phyloP scores from a whole-genome alignment of 2,113 vertebrate genomes.

The Okapia johnstoni region DNA sequence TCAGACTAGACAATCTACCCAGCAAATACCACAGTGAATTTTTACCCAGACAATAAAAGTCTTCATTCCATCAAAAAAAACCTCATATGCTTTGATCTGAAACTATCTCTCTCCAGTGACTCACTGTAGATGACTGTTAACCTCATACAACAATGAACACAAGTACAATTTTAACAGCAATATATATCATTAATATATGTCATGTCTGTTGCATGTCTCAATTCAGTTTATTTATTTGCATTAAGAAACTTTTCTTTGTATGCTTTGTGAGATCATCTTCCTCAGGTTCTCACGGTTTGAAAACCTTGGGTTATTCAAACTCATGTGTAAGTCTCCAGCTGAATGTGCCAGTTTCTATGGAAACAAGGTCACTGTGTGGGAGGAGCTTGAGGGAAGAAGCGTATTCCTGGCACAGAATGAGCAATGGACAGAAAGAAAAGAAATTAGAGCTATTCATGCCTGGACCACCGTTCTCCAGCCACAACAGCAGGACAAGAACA shows the following conservation, averaged over 20 bases:
- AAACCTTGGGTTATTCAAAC: conserved; percentile 50
- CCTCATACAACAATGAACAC: not conserved
- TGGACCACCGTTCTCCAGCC: not conserved
- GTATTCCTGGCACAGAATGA: conserved; percentile 44
- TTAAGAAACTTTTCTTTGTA: conserved; percentile 2
- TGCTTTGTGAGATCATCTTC: conserved; percentile 23
- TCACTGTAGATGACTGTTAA: not conserved
- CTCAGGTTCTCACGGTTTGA: conserved; percentile 43
- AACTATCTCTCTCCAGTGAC: not conserved
- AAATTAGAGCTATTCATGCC: conserved; percentile 19
- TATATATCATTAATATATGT: not conserved
- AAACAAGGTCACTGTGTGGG: conserved; percentile 58
- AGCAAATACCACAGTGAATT: not conserved
- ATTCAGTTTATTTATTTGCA: conserved; percentile 15
- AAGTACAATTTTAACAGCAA: conserved; percentile 8
- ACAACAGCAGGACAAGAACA: not conserved
- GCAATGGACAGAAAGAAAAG: conserved; percentile 43
- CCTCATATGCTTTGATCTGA: not conserved
- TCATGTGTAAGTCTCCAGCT: conserved; percentile 15
- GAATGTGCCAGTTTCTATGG: conserved; percentile 60
- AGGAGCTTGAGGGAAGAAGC: conserved; percentile 38
- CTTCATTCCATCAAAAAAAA: conserved; percentile 32
- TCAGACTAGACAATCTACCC: conserved; percentile 15
- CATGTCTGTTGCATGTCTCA: not conserved
- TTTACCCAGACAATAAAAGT: not conserved